These are phyloP conservation scores for Yponomeuta evonymella DNA, from an alignment of 2,888 invertebrate genomes.

Conservation along the genomic window DNA sequence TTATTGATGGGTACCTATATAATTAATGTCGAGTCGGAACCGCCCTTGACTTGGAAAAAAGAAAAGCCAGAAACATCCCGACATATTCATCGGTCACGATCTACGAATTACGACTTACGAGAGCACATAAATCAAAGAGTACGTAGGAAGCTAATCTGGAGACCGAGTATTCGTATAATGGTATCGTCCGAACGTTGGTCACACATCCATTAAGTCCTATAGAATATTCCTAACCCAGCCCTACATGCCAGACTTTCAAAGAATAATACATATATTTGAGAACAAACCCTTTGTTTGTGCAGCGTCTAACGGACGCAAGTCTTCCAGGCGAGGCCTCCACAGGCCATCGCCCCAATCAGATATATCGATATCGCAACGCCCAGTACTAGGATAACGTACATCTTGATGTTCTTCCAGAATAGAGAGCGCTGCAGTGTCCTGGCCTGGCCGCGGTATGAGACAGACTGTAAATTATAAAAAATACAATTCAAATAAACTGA, in stretches of 20 bases:
- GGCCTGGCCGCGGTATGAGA: constrained; percentile 90
- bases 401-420: constrained; percentile 96
- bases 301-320: constrained; percentile 74
- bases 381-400: constrained; percentile 83
- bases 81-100: no score
- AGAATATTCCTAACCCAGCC: no score
- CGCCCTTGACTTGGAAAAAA: no score
- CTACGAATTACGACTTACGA: no score
- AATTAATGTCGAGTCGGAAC: no score
- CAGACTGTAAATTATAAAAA: constrained; percentile 78
- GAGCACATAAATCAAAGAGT: no score
- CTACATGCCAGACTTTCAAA: neutral
- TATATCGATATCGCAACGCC: constrained; percentile 85
- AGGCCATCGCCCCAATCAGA: constrained; percentile 90
- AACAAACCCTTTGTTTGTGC: neutral
- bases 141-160: no score
- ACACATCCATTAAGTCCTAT: no score
- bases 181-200: no score
- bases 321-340: constrained; percentile 89
- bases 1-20: no score
- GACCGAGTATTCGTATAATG: no score
- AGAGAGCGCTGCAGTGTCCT: constrained; percentile 89
- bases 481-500: neutral
- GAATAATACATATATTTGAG: neutral
- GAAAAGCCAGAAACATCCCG: no score